Evolutionary conservation across 2,113 vertebrate genomes (phyloP), one percentile per base, ranked within the genome.

Genomic region (Triplophysa dalaica): DNA sequence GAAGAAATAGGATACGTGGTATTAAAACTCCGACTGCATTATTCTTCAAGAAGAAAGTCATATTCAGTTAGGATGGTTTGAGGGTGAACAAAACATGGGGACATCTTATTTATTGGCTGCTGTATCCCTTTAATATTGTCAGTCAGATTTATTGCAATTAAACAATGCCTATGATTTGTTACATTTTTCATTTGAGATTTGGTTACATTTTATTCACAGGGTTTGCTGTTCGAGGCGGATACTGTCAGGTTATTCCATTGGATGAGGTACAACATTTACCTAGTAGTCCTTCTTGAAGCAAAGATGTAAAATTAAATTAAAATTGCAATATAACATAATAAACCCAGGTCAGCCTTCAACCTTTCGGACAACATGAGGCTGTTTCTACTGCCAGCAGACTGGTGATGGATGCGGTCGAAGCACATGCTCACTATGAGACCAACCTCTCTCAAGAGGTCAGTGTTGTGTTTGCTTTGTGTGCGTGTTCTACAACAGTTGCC

Each of bases 241-340:
- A 95, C 82, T 95, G 94, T 50, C 94, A 96, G 78, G 89, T 95
- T 79, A 81, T 95, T 85, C 94, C 95, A 22, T 94, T 95, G 92
- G 94, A 95, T 85, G 94, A 96, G 94, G 95, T 96, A 92, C 22
- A 14, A 12, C 52, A 29, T 45, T 38, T 38, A 38, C 33, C 33
- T 38, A 72, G 56, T 38, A 72, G 56, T 22, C 11, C 16, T 26
- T 21, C 5, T 58, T 56, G 26, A 3, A 72, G 4, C 17, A 1
- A 1, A 38, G 24, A 38, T 72, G 13, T 11, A 0, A 60, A 41
- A 52, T 52, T 4, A 26, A 50, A 50, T 24, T 24, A 8, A 43
- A 60, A 38, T 58, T 60, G 17, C 6, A 38, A 60, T 19, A 0
- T 54, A 54, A 29, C 12, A 21, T 26, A 19, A 85, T 69, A 86